Base-by-base conservation (phyloP, 2,113 vertebrate genomes). In the Stigmatopora argus region DNA sequence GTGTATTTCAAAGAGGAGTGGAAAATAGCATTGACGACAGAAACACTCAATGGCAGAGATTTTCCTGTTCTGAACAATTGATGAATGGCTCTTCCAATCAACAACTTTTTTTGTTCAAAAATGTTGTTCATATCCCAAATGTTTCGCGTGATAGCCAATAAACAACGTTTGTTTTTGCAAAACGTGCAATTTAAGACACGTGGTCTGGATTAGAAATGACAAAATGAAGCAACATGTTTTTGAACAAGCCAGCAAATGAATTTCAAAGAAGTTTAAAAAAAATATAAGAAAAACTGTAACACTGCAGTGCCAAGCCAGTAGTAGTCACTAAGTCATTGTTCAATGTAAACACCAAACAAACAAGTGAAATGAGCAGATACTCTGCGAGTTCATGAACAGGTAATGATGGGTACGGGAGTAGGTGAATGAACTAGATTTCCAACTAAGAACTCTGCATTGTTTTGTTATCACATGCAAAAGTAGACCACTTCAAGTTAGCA, bases 391-490 rank as follows among this genome's bases (percentile, higher is more conserved):
- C 72, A 35, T 62, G 35, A 62, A 49, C 14, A 53, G 23, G 38
- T 41, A 41, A 41, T 2, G 9, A 41, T 41, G 38, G 34, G 64
- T 49, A 2, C 1, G 0, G 12, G 41, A 21, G 35, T 35, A n/a
- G 5, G n/a, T 12, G 5, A 35, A 58, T 64, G 31, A 45, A 47
- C 51, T 64, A 51, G 45, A 17, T 70, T 66, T 15, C 15, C 66
- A 65, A 23, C 49, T 31, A 66, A n/a, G 31, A 46, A 63, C 38
- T 14, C 64, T 70, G 66, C 56, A 56, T 7, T 61, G 70, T 64
- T 56, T 56, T 65, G 71, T 70, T 69, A 47, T 71, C 51, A 69
- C 72, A 78, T 46, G 64, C 15, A 59, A 26, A 80, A 73, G 53
- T 52, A 62, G 65, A 11, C 57, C 59, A 31, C 55, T 69, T 21